phyloP scores from a whole-genome alignment of 2,888 invertebrate species.

The Dicyrtoma fusca region DNA sequence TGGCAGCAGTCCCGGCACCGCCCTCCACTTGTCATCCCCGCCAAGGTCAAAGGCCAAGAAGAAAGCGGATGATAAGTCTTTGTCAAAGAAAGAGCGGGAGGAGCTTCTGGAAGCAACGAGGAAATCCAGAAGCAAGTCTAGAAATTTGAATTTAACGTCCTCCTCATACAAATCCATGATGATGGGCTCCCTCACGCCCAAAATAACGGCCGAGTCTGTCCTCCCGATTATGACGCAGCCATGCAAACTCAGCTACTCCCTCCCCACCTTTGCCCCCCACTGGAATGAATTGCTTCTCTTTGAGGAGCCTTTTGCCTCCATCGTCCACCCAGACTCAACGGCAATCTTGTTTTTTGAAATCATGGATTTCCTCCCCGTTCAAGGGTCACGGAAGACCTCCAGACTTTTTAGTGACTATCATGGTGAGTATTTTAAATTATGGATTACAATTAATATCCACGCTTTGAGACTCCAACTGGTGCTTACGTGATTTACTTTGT shows the following conservation, averaged over 20 bases:
- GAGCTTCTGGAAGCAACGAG: background rate
- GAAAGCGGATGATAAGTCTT: slow-evolving; percentile 55
- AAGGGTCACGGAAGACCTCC: slow-evolving; percentile 42
- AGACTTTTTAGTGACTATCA: slow-evolving; percentile 45
- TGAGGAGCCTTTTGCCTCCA: slow-evolving; percentile 64
- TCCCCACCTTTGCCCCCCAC: slow-evolving; percentile 60
- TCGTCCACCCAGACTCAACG: slow-evolving; percentile 60
- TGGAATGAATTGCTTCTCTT: slow-evolving; percentile 72
- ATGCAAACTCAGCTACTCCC: slow-evolving; percentile 63
- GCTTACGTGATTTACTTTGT: too few species aligned
- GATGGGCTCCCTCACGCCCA: background rate
- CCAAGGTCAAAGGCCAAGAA: background rate
- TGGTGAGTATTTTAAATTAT: too few species aligned
- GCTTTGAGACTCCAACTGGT: too few species aligned
- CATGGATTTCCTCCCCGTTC: slow-evolving; percentile 62
- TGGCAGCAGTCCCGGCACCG: background rate
- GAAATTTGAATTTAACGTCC: background rate
- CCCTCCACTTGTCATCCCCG: background rate
- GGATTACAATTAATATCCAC: too few species aligned
- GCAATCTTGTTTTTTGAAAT: slow-evolving; percentile 64
- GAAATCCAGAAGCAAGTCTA: background rate
- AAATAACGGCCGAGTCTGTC: slow-evolving; percentile 61
- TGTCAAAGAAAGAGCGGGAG: slow-evolving; percentile 57
- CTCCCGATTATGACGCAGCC: slow-evolving; percentile 67
- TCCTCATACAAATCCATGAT: background rate